Conservation (phyloP, 92 coral and sea anemone genomes). For the Epizoanthus scotinus region DNA sequence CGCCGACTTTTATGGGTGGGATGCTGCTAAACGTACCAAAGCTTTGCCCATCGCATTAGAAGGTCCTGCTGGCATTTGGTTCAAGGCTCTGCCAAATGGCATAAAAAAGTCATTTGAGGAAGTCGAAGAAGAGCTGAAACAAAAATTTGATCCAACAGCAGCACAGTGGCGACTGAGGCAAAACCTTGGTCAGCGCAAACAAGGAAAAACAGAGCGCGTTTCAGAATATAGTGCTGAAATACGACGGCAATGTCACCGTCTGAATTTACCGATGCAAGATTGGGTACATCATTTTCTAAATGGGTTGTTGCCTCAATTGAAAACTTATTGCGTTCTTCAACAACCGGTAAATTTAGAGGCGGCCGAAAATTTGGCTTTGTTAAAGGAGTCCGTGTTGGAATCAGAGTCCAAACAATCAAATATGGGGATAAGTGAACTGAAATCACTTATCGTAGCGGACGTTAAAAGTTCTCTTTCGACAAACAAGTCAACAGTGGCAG, state of each 20-base stretch:
- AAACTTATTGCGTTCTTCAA: conserved; percentile 22
- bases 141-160: conserved; percentile 32
- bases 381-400: conserved; percentile 4
- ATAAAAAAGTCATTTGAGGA: conserved; percentile 9
- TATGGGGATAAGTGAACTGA: too few relatives aligned
- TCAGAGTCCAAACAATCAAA: background rate
- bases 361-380: conserved; percentile 19
- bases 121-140: background rate
- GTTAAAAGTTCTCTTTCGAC: too few relatives aligned
- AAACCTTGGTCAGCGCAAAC: conserved; percentile 33
- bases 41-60: background rate
- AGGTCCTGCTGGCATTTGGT: conserved; percentile 31
- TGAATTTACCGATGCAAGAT: conserved; percentile 29
- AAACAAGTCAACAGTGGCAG: too few relatives aligned
- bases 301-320: conserved; percentile 18
- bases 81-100: background rate
- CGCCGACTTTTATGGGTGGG: background rate
- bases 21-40: background rate
- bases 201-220: conserved; percentile 16
- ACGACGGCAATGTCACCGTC: background rate
- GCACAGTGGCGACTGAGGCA: conserved; percentile 32
- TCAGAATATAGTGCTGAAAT: conserved; percentile 10
- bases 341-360: conserved; percentile 37
- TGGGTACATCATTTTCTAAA: conserved; percentile 34
- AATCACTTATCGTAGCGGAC: too few relatives aligned